Evolutionary conservation across 2,888 invertebrate genomes (phyloP), one percentile per base, ranked within the genome.

Genomic region (Calameuta pallipes): DNA sequence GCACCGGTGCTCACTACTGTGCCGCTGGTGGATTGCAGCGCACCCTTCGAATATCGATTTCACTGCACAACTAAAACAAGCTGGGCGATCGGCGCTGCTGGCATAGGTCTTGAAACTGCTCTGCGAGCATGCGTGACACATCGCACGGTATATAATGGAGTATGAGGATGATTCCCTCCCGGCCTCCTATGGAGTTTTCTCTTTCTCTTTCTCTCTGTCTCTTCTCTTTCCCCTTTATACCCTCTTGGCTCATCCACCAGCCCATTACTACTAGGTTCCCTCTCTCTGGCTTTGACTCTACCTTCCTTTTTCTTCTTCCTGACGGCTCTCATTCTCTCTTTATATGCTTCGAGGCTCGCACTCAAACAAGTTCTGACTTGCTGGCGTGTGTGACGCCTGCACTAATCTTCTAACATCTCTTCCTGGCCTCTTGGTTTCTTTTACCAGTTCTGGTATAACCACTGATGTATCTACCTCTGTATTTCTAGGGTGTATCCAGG

Each of bases 21-120:
- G 31, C 31, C 71, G 71, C 15, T 34, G 71, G 71, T 34, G 33
- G 33, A 71, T 34, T 13, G 71, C 33, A 71, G 34, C 71, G 71
- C 71, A 34, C 71, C 71, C 33, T 34, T 71, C 71, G 71, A 71
- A 71, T 71, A 71, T 71, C 71, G 71, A 71, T 71, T 71, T 71
- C 71, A 34, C 33, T 34, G 71, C 33, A 71, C 33, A 34, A 71
- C 71, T 34, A 34, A 71, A 34, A 34, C 71, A 34, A 71, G 31
- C 71, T 31, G 34, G 71, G 71, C 71, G 71, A 71, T 34, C 71
- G 31, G 34, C 71, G 71, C 56, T 56, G 56, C 56, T 56, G 23
- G 56, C 56, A 56, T 56, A 56, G 56, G 56, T 56, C 56, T 56
- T 56, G 56, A 56, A 56, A 56, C 56, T 56, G 23, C 56, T 56